Base-by-base conservation (phyloP, 2,888 invertebrate genomes). In the Dicranocentrus wangi region DNA sequence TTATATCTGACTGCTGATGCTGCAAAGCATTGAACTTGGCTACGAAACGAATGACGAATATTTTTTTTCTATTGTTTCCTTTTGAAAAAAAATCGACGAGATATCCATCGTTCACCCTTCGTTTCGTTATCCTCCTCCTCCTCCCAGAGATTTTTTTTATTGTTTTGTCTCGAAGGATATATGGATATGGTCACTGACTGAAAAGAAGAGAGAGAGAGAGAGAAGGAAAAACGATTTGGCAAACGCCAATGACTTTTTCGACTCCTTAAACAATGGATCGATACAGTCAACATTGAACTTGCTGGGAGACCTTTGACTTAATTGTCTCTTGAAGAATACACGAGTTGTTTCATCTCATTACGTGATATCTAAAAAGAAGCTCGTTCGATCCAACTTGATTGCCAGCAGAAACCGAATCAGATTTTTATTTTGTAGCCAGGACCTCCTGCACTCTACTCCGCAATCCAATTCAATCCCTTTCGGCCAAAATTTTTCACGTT, bases 21-120 rank as follows among this genome's bases (percentile, higher is more conserved):
- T 71, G 72, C 47, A 63, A 63, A n/a, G n/a, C 60, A 60, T 63
- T 75, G 73, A 75, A 75, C 73, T 75, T 75, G 65, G 47, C 32
- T 32, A n/a, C n/a, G 25, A 21, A 43, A 43, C 66, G 51, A 51
- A 68, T 25, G 17, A 47, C 28, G 28, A 68, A 51, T 51, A 51
- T 68, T 42, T 63, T 17, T 17, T 63, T 0, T 19, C 13, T 63
- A 61, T 10, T 32, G 32, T 10, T 32, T 10, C 32, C 39, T 15
- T n/a, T 47, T 47, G n/a, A n/a, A n/a, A n/a, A n/a, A n/a, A n/a
- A n/a, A 10, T 58, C 21, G 55, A n/a, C n/a, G n/a, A n/a, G n/a
- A 58, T 63, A 32, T 47, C 65, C 73, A 75, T 75, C 55, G 55
- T 55, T 65, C 73, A 65, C 73, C 65, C 65, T 72, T 60, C 61